phyloP scores from a whole-genome alignment of 2,888 invertebrate genomes.

The Oscheius myriophilus region DNA sequence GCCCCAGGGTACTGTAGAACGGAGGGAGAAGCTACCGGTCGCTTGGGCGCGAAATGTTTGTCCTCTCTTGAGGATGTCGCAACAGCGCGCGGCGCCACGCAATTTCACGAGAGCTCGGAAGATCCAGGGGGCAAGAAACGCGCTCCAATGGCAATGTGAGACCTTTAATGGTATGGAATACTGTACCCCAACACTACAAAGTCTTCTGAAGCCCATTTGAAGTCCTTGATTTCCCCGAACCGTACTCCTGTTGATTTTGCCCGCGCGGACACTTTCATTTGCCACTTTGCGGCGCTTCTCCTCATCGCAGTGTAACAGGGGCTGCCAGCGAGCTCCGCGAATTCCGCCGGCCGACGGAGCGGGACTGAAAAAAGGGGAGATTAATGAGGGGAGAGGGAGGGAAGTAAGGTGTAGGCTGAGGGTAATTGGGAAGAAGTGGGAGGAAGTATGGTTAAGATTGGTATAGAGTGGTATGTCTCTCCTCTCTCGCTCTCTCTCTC shows the following conservation, averaged over 20 bases:
- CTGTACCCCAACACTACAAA: background rate
- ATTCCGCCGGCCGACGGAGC: constrained; percentile 1
- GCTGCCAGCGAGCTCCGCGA: constrained; percentile 7
- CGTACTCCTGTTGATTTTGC: background rate
- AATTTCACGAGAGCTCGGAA: background rate
- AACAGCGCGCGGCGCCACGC: background rate
- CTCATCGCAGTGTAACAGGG: constrained; percentile 25
- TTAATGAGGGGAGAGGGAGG: too few relatives aligned
- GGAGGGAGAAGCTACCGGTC: constrained; percentile 6
- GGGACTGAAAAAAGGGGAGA: too few relatives aligned
- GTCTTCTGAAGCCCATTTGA: too few relatives aligned
- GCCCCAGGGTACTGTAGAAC: constrained; percentile 1
- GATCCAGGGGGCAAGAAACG: background rate
- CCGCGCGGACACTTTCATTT: constrained; percentile 28
- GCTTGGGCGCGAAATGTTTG: constrained; percentile 1
- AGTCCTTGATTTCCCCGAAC: background rate
- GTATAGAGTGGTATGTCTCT: too few relatives aligned
- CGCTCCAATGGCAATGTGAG: background rate
- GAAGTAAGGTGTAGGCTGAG: too few relatives aligned
- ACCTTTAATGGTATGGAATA: background rate
- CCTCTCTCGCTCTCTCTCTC: too few relatives aligned
- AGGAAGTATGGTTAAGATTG: too few relatives aligned
- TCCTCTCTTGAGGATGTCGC: constrained; percentile 8
- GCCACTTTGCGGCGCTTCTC: constrained; percentile 30
- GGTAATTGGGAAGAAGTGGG: too few relatives aligned